Base-by-base conservation (phyloP, 1,140 invertebrate genomes). In the Leucophenga varia region DNA sequence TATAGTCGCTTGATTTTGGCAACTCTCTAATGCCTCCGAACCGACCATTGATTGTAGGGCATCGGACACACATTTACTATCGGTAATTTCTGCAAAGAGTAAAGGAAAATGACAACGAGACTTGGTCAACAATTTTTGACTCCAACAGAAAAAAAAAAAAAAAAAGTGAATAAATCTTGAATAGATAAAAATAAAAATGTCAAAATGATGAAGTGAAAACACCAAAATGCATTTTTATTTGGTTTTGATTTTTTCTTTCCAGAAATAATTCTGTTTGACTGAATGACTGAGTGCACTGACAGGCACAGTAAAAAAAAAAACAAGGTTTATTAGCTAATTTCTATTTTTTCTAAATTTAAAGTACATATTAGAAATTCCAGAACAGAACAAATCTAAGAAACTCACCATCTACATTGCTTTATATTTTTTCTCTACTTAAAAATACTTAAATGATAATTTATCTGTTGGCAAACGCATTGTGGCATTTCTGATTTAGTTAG, bases 11-110 rank as follows among this genome's bases (percentile, higher is more conserved):
- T 39, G 55, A 18, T 49, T 42, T 39, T 59, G 52, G 25, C 69
- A 72, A 34, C 43, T 54, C 30, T 47, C 57, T 32, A 69, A 72
- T 35, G 64, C 54, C 17, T 30, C 19, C 52, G 69, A 72, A 47
- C 61, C 52, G 19, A 72, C 52, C 41, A 69, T 72, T 46, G 50
- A 61, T 72, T 72, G 49, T 69, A 72, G 55, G 63, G 64, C 61
- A 64, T 54, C 55, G 69, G 69, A 57, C 69, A 72, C 30, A 35
- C 46, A 20, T 39, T 38, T n/a, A 36, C 30, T 46, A 39, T 64
- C 61, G 47, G 70, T 55, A 36, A 54, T 46, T 13, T 64, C 69
- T 72, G 48, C 14, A 54, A 58, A 56, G 49, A 34, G 17, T 8
- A 40, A 22, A 34, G 40, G n/a, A n/a, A 49, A 52, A 44, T 51